Evolutionary conservation across 2,113 vertebrate species (phyloP), one percentile per base, ranked within the genome.

Genomic region (Haemorhous mexicanus): DNA sequence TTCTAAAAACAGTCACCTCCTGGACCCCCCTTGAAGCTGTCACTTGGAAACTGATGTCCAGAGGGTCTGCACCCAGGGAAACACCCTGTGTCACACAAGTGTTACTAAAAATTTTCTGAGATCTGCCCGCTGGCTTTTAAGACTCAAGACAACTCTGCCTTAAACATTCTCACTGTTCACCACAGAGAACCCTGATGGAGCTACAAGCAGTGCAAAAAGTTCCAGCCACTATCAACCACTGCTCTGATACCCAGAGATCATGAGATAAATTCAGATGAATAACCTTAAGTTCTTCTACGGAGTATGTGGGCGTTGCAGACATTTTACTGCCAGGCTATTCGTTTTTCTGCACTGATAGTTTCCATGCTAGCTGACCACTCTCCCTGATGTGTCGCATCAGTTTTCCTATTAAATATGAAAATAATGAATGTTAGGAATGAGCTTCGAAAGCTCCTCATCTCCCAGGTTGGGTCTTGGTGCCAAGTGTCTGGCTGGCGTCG

Each of bases 391-490:
- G 84, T 79, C 1, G 0, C 2, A 1, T 94, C 62, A 74, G 50
- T 95, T 95, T 91, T 89, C 84, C 78, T 95, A 96, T 86, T 96
- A 95, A 94, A 93, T 61, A 79, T 2, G 5, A 96, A 95, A 93
- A 95, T 93, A 94, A 94, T 83, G 66, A 90, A 79, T 50, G 73
- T 56, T 66, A 87, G 35, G 44, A 95, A 90, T 53, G 82, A 95
- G 84, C 73, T 84, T 96, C 52, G 62, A 93, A 94, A 96, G 82
- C 62, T 95, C 67, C 82, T 88, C 58, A 44, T 93, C 66, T 88
- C 75, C 69, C 89, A 91, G n/a, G 52, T 70, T 75, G 66, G 30
- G 37, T 52, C 73, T 33, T 43, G 62, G 76, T 97, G 95, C 96
- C 95, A 96, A 94, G 59, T 66, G 90, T 86, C 89, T 94, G 89